A percentile compares a stretch with the other conserved stretches of the same genome.
Evolutionary conservation across 2,113 vertebrate genomes (phyloP).

Genomic region (Phrynosoma blainvillii): DNA sequence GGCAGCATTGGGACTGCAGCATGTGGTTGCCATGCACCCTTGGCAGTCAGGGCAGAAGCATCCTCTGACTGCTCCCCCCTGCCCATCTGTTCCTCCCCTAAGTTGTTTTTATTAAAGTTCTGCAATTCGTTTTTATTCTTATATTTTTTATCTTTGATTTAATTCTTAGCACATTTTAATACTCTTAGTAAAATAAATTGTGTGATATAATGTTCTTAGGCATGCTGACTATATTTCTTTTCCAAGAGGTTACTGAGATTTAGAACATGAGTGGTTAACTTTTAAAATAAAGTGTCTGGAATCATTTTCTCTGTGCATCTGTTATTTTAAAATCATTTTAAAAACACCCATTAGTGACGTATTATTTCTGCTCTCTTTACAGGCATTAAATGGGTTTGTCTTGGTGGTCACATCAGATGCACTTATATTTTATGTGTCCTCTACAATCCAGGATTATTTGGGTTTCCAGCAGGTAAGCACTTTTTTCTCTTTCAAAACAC

Average conservation of each 20-base stretch:
- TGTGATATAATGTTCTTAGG: not conserved
- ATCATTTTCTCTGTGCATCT: not conserved
- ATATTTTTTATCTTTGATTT: not conserved
- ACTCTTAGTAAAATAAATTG: not conserved
- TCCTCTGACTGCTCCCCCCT: no score
- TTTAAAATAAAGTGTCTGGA: not conserved
- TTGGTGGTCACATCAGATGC: constrained; percentile 83
- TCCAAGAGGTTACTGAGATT: not conserved
- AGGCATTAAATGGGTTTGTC: constrained; percentile 88
- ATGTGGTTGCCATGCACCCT: no score
- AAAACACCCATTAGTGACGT: constrained; percentile 2
- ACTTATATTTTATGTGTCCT: constrained; percentile 84
- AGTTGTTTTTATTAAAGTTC: no score
- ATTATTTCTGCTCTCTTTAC: constrained; percentile 42
- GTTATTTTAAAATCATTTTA: constrained; percentile 57
- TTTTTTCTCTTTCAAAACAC: not conserved
- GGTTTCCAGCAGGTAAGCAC: constrained; percentile 84
- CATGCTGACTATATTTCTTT: not conserved
- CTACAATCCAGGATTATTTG: constrained; percentile 87
- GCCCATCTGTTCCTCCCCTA: no score
- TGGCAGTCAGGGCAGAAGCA: no score
- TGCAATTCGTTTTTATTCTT: no score
- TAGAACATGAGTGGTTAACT: not conserved
- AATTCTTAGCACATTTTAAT: not conserved
- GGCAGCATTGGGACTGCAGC: no score